phyloP scores from a whole-genome alignment of 2,797 vertebrate genomes.

The Sylvilagus floridanus region DNA sequence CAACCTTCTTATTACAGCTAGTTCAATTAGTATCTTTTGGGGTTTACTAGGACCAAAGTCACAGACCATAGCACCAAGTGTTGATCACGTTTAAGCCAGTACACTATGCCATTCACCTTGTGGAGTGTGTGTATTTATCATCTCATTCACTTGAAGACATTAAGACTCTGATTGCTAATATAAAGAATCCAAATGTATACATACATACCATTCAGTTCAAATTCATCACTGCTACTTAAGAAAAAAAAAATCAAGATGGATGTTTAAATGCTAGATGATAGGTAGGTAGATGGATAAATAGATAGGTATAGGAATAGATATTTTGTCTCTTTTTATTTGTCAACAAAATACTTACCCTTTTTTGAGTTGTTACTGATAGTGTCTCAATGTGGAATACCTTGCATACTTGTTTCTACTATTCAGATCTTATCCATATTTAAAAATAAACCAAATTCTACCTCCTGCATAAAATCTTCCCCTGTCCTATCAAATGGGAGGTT shows the following conservation, averaged over 20 bases:
- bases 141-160: neutral
- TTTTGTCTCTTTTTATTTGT: neutral
- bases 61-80: neutral
- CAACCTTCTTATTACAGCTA: neutral
- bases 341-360: neutral
- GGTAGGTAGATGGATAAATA: neutral
- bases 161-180: neutral
- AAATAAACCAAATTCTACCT: neutral
- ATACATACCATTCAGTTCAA: neutral
- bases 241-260: neutral
- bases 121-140: neutral
- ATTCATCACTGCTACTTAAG: neutral
- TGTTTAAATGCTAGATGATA: neutral
- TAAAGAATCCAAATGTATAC: neutral
- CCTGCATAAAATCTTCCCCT: neutral
- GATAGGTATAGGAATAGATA: neutral
- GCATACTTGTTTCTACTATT: neutral
- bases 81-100: neutral
- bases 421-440: conserved; percentile 9
- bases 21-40: neutral
- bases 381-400: neutral
- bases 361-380: neutral
- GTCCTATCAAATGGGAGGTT: neutral
- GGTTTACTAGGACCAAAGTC: neutral
- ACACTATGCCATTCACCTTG: neutral